Percentiles rank a stretch among this genome's conserved stretches.
These are phyloP conservation scores for Tromatobia lineatoria DNA, from an alignment of 2,888 invertebrate species.

Conservation along the genomic window DNA sequence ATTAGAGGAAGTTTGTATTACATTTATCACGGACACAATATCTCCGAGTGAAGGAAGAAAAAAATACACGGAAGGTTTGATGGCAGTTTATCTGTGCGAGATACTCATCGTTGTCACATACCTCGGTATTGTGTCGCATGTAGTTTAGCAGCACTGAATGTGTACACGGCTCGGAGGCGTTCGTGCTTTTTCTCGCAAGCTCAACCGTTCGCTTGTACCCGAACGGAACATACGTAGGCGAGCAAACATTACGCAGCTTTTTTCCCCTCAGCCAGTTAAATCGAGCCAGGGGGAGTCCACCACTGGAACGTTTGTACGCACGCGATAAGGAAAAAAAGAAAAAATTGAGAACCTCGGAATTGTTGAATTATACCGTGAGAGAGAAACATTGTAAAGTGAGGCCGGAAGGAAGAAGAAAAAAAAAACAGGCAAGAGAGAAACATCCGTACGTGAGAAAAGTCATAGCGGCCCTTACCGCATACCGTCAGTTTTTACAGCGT, in stretches of 20 bases:
- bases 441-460: conserved; percentile 47
- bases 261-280: conserved; percentile 1
- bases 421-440: conserved; percentile 7
- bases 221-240: conserved; percentile 8
- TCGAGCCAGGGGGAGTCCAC: not conserved
- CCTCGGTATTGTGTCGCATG: not conserved
- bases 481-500: not conserved
- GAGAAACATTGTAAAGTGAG: not conserved
- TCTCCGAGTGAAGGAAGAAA: no score
- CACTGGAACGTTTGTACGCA: conserved; percentile 19
- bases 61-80: not conserved
- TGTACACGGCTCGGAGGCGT: conserved; percentile 11
- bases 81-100: not conserved
- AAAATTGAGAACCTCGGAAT: conserved; percentile 35
- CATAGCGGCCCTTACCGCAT: conserved; percentile 22
- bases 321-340: conserved; percentile 34
- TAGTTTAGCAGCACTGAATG: not conserved
- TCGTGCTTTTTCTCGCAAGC: conserved; percentile 21
- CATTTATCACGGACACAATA: no score
- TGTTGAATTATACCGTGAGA: conserved; percentile 58
- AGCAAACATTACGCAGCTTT: conserved; percentile 32
- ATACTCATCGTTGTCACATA: conserved; percentile 1
- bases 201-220: conserved; percentile 2
- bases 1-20: no score
- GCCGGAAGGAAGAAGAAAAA: no score